phyloP scores from a whole-genome alignment of 2,113 vertebrate genomes.

The Scatophagus argus region DNA sequence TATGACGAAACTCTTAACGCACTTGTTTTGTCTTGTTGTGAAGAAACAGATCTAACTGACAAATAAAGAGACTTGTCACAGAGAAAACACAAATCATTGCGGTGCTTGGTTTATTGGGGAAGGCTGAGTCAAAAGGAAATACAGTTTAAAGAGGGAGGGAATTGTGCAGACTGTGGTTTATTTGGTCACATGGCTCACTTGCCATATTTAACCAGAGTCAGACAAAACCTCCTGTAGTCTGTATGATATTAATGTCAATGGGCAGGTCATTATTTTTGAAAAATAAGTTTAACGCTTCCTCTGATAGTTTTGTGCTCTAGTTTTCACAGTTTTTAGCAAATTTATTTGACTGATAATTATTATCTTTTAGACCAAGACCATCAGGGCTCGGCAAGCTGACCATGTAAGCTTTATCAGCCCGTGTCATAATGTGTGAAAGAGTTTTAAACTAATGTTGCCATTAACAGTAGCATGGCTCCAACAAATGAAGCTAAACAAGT shows the following conservation, averaged over 20 bases:
- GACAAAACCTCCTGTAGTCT: slow-evolving; percentile 9
- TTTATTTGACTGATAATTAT: neutral
- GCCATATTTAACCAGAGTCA: slow-evolving; percentile 1
- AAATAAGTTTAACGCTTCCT: neutral
- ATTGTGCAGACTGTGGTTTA: slow-evolving; percentile 33
- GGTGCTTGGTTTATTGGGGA: slow-evolving; percentile 3
- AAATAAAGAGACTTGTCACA: neutral
- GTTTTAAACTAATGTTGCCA: slow-evolving; percentile 1
- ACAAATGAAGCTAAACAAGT: slow-evolving; percentile 18
- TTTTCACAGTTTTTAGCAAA: slow-evolving; percentile 2
- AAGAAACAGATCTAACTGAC: neutral
- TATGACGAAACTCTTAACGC: neutral
- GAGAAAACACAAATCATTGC: neutral
- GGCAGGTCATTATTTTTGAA: neutral
- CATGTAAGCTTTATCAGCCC: neutral
- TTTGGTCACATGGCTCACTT: slow-evolving; percentile 19
- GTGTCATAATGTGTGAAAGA: neutral
- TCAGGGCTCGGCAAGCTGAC: slow-evolving; percentile 3
- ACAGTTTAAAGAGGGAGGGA: slow-evolving; percentile 1
- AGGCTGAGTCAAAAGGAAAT: slow-evolving; percentile 26
- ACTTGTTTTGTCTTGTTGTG: slow-evolving; percentile 8
- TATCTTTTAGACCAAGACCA: slow-evolving; percentile 11
- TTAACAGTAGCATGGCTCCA: slow-evolving; percentile 6
- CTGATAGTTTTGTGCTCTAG: neutral
- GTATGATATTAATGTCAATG: neutral